These are phyloP conservation scores for Danio tinwini DNA, from an alignment of 2,797 vertebrate genomes.

Conservation along the genomic window DNA sequence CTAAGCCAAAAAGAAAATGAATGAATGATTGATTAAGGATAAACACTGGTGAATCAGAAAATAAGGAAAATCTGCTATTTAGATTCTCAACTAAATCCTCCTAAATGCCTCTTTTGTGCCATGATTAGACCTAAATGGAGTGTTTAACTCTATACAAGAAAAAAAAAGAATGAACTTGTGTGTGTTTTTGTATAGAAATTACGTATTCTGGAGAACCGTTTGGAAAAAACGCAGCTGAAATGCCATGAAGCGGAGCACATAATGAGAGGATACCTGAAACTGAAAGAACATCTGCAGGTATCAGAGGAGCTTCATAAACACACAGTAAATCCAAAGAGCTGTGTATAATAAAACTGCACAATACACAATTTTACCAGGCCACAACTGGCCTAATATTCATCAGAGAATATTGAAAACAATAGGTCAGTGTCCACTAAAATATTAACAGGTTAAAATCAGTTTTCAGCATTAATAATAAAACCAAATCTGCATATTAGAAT, in stretches of 20 bases:
- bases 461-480: no score
- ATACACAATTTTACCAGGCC: neutral
- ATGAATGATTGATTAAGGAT: no score
- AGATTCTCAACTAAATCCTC: no score
- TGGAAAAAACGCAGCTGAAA: constrained; percentile 88
- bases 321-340: neutral
- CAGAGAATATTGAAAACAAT: no score
- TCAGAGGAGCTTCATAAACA: neutral
- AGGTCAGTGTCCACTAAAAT: no score
- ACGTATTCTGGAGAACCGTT: constrained; percentile 82
- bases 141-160: neutral
- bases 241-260: constrained; percentile 81
- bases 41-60: neutral
- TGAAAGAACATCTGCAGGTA: constrained; percentile 86
- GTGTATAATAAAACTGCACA: neutral
- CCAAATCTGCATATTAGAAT: no score
- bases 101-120: neutral
- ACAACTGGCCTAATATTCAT: no score
- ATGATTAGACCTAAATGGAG: neutral
- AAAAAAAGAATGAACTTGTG: neutral
- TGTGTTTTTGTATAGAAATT: constrained; percentile 71
- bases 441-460: no score
- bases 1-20: no score
- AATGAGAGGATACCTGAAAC: constrained; percentile 77
- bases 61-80: no score